Percentiles rank a stretch among this genome's conserved stretches.
phyloP scores from a whole-genome alignment of 2,797 vertebrate genomes.

The Orientallactaga sibirica region DNA sequence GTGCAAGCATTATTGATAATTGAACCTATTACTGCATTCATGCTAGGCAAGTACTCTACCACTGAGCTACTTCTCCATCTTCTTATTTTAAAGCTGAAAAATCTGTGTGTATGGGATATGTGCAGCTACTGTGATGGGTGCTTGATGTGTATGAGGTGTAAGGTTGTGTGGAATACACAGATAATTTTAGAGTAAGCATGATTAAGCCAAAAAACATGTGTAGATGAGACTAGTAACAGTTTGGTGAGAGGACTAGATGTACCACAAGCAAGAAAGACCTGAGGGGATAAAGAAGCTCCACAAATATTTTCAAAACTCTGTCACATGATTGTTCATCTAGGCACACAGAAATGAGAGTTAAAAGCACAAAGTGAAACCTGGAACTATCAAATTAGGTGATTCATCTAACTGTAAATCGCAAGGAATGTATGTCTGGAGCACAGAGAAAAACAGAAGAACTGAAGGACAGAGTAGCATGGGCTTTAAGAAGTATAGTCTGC shows the following conservation, averaged over 20 bases:
- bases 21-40: not conserved
- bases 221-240: not conserved
- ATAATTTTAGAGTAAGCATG: not conserved
- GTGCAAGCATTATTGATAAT: not conserved
- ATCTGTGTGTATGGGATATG: not conserved
- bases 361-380: not conserved
- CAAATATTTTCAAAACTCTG: not conserved
- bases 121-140: not conserved
- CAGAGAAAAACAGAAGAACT: not conserved
- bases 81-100: constrained; percentile 37
- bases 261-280: not conserved
- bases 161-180: not conserved
- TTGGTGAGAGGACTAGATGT: not conserved
- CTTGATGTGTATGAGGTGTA: not conserved
- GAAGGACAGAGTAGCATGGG: not conserved
- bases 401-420: not conserved
- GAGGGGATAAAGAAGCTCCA: not conserved
- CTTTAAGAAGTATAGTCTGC: not conserved
- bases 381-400: not conserved
- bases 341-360: too few species aligned
- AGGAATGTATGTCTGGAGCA: not conserved
- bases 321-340: not conserved
- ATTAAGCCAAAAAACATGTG: not conserved
- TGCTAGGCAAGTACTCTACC: not conserved
- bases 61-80: not conserved